Base-by-base conservation (phyloP, 2,113 vertebrate genomes). In the Mohoua ochrocephala region DNA sequence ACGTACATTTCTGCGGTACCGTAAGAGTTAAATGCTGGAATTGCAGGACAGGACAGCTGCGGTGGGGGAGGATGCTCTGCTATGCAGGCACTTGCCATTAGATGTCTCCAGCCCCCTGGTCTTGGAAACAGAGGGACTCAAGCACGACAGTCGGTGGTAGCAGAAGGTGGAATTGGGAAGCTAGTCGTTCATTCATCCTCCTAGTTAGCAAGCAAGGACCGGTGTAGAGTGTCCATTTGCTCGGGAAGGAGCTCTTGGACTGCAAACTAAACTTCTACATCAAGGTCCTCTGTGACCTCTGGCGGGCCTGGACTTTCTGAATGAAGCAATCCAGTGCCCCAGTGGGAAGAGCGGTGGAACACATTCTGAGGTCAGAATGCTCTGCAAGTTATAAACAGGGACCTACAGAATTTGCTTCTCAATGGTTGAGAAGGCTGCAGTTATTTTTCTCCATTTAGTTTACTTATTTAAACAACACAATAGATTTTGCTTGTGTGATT, bases 21-120 rank as follows among this genome's bases (percentile, higher is more conserved):
- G 53, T 4, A 87, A 71, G 83, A 91, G 94, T 97, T 97, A 96
- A 97, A 84, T 13, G 2, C 4, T 37, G 57, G 68, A 64, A 91
- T 53, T 77, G 42, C 73, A 60, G 73, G 73, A 3, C 42, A 56
- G 80, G 75, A 47, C 41, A 78, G 79, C 76, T 53, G 26, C 45
- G 28, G 64, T 28, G 86, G 65, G 33, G 59, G 61, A 76, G 69
- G 53, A 53, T 37, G 39, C 13, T 95, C 75, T 76, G 97, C 96
- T 97, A 98, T 97, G 94, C 98, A 26, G 78, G 11, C 23, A 27
- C 79, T 94, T 96, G 96, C 98, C 98, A 97, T 98, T 98, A 98
- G 98, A 98, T 98, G 98, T 98, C 98, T 97, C 98, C 95, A 98
- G 96, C 45, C 95, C 92, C 95, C 87, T 68, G 97, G 93, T 94